Percentiles rank a stretch among this genome's conserved stretches.
Evolutionary conservation across 2,797 vertebrate genomes (phyloP).

Genomic region (Sphenodon punctatus): DNA sequence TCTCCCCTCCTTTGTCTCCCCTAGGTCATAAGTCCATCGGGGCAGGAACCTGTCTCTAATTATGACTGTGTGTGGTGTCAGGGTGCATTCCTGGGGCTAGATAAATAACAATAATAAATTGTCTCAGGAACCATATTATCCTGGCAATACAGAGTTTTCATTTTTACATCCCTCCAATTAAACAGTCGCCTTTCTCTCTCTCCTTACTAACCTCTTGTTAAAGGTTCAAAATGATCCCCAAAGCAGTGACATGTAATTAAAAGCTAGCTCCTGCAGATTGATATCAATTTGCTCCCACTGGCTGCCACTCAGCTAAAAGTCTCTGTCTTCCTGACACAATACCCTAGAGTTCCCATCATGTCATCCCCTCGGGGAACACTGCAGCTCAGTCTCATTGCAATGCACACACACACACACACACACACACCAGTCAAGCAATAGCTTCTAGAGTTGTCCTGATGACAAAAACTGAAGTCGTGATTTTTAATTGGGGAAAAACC

Average conservation of each 20-base stretch:
- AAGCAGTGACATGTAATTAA: conserved; percentile 61
- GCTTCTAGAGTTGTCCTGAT: conserved; percentile 6
- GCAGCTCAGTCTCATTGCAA: background rate
- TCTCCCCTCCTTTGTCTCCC: no score
- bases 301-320: conserved; percentile 62
- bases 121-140: background rate
- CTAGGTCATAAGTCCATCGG: no score
- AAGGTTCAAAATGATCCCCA: conserved; percentile 53
- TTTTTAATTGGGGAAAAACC: background rate
- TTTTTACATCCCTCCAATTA: conserved; percentile 5
- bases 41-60: no score
- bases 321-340: conserved; percentile 34
- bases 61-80: no score
- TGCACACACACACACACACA: background rate
- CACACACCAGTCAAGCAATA: background rate
- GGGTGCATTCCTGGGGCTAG: no score
- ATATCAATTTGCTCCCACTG: conserved; percentile 62
- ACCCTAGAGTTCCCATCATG: conserved; percentile 48
- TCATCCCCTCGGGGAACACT: accelerated
- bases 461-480: background rate
- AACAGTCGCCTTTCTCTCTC: conserved; percentile 25
- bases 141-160: background rate
- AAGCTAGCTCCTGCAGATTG: conserved; percentile 27
- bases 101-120: no score
- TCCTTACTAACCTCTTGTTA: conserved; percentile 50